Conservation (phyloP, 2,797 vertebrate genomes). For the Chrysolophus pictus region DNA sequence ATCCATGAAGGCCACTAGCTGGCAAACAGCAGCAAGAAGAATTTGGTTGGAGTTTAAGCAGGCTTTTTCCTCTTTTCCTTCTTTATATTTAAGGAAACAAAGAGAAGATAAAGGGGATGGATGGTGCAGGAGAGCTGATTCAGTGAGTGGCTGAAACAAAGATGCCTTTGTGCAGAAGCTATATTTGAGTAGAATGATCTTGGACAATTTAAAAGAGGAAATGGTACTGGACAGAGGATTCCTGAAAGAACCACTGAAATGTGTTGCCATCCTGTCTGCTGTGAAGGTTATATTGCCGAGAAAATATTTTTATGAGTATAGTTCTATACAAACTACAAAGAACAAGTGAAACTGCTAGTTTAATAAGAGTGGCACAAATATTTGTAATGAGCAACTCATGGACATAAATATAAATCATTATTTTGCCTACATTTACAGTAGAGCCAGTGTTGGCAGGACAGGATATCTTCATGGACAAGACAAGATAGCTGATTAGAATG, state of each 20-base stretch:
- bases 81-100: not conserved
- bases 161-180: not conserved
- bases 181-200: not conserved
- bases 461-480: not conserved
- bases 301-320: not conserved
- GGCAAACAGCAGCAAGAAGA: not conserved
- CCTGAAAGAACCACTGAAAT: not conserved
- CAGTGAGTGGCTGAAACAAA: not conserved
- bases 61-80: not conserved
- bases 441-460: not conserved
- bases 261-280: not conserved
- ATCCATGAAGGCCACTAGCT: not conserved
- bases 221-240: not conserved
- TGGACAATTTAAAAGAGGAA: not conserved
- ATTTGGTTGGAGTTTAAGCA: not conserved
- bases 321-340: not conserved
- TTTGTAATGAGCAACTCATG: not conserved
- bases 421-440: not conserved
- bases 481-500: not conserved
- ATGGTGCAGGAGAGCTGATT: not conserved
- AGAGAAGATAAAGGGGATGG: not conserved
- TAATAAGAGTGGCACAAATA: not conserved
- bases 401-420: not conserved
- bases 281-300: not conserved
- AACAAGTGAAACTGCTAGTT: not conserved